These are phyloP conservation scores for Dendrolimus punctatus DNA, from an alignment of 1,140 invertebrate species.

Conservation along the genomic window DNA sequence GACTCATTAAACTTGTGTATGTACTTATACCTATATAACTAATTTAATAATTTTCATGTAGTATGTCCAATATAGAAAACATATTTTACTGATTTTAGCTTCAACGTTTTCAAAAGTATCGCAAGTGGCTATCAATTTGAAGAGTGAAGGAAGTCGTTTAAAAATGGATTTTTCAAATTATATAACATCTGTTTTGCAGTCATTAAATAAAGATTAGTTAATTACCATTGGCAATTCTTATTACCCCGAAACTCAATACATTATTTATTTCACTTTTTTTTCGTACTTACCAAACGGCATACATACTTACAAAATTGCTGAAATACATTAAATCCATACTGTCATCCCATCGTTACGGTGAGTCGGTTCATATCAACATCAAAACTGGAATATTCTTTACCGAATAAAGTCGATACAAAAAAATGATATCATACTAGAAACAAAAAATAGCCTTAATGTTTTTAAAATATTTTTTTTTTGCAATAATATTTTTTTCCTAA, in stretches of 20 bases:
- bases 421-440: no score
- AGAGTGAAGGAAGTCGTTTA: slow-evolving; percentile 76
- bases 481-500: no score
- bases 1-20: slow-evolving; percentile 59
- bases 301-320: not conserved
- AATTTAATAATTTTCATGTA: not conserved
- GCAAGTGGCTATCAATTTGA: slow-evolving; percentile 77
- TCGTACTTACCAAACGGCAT: not conserved
- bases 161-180: slow-evolving; percentile 78
- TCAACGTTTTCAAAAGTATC: slow-evolving; percentile 77
- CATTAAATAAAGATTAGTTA: slow-evolving; percentile 38
- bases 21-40: slow-evolving; percentile 11
- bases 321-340: not conserved
- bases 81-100: slow-evolving; percentile 67
- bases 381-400: no score
- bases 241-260: slow-evolving; percentile 1
- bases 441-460: no score
- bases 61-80: not conserved
- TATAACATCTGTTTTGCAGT: slow-evolving; percentile 72
- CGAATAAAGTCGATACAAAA: no score
- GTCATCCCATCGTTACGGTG: not conserved
- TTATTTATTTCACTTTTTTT: no score
- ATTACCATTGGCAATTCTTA: slow-evolving; percentile 2
- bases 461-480: no score
- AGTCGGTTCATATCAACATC: no score